Evolutionary conservation across 92 coral and sea anemone species (phyloP), one percentile per base, ranked within the genome.

Genomic region (Epizoanthus illoricatus): DNA sequence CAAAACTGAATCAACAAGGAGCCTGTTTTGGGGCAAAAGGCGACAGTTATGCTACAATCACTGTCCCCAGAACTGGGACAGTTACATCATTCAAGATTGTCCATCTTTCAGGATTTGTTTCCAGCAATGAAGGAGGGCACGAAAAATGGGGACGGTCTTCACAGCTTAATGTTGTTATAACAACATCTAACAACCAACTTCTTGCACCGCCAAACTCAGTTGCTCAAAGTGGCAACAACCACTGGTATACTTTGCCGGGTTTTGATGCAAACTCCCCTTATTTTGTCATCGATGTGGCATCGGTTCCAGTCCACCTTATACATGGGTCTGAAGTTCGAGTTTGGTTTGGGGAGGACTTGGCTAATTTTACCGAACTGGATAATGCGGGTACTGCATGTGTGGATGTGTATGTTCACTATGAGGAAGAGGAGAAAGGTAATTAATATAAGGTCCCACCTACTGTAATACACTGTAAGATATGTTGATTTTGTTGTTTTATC

Each of bases 301-400:
- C 65, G 3, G 62, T 45, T 17, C 52, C 79, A 7, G 47, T 74
- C 24, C 45, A 21, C 6, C 18, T 56, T 11, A 11, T 12, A 11
- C 63, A 17, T 21, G 79, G 79, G 2, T 13, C 79, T 54, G 19
- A 54, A 59, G 20, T 74, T 17, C 79, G 79, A 12, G 6, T 74
- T 13, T 74, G 79, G 79, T 55, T 56, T 17, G 79, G 79, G 10
- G 79, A 74, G 9, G 79, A 74, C 41, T 74, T 74, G 20, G 16
- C 3, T 21, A 39, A 74, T 28, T 4, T 5, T 3, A 1, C 19
- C 9, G 79, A 74, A 74, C 1, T 0, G 13, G 79, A 56, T 15
- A 74, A 74, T 18, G 7, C 0, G 0, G 79, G 79, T 7, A 74
- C 21, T 13, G n/a, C 36, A 24, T 74, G 79, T 55, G 79, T 19